A percentile compares a stretch with the other conserved stretches of the same genome.
Conservation (phyloP, 2,797 vertebrate species). For the Poliocrania exsul region DNA sequence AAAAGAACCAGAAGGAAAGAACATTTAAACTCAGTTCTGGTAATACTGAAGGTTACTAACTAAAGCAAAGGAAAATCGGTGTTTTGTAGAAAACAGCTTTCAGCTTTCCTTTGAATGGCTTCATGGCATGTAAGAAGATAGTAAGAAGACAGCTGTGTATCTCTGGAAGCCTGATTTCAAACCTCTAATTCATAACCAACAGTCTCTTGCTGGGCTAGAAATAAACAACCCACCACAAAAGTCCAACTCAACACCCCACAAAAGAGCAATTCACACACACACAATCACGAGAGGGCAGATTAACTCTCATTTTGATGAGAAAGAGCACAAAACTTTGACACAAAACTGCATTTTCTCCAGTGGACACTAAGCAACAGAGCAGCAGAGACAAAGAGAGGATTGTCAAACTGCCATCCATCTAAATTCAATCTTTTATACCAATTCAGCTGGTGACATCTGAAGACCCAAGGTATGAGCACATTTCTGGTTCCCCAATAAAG, state of each 20-base stretch:
- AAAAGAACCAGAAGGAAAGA: neutral
- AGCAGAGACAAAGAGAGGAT: neutral
- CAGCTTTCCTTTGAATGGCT: neutral
- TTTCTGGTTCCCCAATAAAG: neutral
- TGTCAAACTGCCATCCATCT: neutral
- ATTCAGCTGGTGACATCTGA: neutral
- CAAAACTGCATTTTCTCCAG: neutral
- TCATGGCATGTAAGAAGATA: neutral
- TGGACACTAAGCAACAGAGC: neutral
- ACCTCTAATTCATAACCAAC: neutral
- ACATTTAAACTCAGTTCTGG: neutral
- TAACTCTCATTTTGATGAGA: neutral
- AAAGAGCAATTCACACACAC: neutral
- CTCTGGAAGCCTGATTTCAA: neutral
- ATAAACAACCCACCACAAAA: neutral
- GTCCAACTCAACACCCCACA: neutral
- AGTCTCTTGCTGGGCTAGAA: neutral
- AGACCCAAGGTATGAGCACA: neutral
- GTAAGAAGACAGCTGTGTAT: fast-evolving
- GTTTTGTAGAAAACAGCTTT: neutral
- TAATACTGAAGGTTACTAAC: neutral
- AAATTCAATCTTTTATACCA: neutral
- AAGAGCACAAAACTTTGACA: neutral
- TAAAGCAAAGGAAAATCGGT: neutral
- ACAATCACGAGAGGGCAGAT: neutral